These are phyloP conservation scores for Etheostoma nigrum DNA, from an alignment of 2,797 vertebrate genomes.

Conservation along the genomic window DNA sequence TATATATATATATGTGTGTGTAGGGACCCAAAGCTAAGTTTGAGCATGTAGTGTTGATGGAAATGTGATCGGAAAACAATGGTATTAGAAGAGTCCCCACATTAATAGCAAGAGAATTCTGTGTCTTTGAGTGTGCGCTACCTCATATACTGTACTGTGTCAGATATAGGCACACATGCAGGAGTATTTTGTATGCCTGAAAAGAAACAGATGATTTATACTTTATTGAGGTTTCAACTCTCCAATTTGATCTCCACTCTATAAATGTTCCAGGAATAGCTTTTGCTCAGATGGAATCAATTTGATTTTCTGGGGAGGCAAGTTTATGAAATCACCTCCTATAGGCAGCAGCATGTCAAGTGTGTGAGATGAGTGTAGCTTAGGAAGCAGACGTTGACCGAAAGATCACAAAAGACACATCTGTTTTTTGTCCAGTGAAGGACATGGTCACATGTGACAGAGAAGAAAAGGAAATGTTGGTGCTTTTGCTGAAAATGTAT, in stretches of 20 bases:
- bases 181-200: slow-evolving; percentile 23
- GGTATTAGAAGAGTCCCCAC: background rate
- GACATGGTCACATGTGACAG: slow-evolving; percentile 1
- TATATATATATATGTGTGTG: slow-evolving; percentile 13
- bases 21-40: background rate
- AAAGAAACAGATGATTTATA: slow-evolving; percentile 45
- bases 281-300: slow-evolving; percentile 76
- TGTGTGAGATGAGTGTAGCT: slow-evolving; percentile 20
- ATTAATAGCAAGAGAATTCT: background rate
- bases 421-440: slow-evolving; percentile 17
- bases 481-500: background rate
- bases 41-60: background rate
- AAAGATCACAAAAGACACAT: slow-evolving; percentile 38
- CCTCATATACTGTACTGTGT: slow-evolving; percentile 1
- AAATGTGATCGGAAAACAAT: background rate
- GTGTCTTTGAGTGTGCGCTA: background rate
- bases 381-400: slow-evolving; percentile 43
- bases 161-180: slow-evolving; percentile 10
- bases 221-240: slow-evolving; percentile 63
- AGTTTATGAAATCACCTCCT: slow-evolving; percentile 74
- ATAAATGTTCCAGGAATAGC: slow-evolving; percentile 79
- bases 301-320: slow-evolving; percentile 80
- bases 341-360: slow-evolving; percentile 41
- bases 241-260: slow-evolving; percentile 73
- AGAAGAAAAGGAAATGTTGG: slow-evolving; percentile 5